Conservation (phyloP, 1,140 invertebrate genomes). For the Leptoteleia sp. region DNA sequence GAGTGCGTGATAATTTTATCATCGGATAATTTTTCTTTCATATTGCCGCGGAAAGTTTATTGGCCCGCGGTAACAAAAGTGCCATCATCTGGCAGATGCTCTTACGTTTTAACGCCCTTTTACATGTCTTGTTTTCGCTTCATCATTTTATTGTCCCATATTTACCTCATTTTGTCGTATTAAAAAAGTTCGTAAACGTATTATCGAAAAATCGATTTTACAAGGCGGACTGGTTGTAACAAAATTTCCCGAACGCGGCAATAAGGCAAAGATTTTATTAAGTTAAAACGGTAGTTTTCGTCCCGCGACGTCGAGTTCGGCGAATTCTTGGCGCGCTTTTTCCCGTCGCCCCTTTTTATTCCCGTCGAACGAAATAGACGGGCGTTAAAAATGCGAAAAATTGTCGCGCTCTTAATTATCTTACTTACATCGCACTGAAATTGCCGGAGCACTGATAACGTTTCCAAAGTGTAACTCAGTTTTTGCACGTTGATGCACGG, state of each 20-base stretch:
- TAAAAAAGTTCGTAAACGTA: slow-evolving; percentile 40
- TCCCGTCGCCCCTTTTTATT: too few species aligned
- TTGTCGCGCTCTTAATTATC: too few species aligned
- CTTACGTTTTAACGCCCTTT: slow-evolving; percentile 20
- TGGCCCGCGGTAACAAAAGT: slow-evolving; percentile 13
- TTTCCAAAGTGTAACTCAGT: too few species aligned
- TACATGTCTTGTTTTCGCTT: slow-evolving; percentile 38
- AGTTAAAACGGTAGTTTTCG: slow-evolving; percentile 16
- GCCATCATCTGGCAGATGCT: slow-evolving; percentile 13
- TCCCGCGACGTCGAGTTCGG: slow-evolving; percentile 4
- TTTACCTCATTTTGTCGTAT: slow-evolving; percentile 39
- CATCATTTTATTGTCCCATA: slow-evolving; percentile 38
- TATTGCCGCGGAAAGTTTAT: slow-evolving; percentile 23
- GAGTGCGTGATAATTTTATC: too few species aligned
- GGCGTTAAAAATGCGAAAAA: too few species aligned
- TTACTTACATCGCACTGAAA: too few species aligned
- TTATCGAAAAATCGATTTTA: slow-evolving; percentile 36
- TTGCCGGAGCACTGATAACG: too few species aligned
- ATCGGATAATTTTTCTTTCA: background rate
- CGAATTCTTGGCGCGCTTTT: too few species aligned
- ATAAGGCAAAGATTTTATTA: slow-evolving; percentile 15
- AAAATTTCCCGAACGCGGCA: slow-evolving; percentile 13
- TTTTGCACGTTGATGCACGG: too few species aligned
- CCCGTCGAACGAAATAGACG: too few species aligned
- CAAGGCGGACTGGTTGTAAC: slow-evolving; percentile 7